Conservation (phyloP, 1,140 invertebrate genomes). For the Zaprionus gabonicus region DNA sequence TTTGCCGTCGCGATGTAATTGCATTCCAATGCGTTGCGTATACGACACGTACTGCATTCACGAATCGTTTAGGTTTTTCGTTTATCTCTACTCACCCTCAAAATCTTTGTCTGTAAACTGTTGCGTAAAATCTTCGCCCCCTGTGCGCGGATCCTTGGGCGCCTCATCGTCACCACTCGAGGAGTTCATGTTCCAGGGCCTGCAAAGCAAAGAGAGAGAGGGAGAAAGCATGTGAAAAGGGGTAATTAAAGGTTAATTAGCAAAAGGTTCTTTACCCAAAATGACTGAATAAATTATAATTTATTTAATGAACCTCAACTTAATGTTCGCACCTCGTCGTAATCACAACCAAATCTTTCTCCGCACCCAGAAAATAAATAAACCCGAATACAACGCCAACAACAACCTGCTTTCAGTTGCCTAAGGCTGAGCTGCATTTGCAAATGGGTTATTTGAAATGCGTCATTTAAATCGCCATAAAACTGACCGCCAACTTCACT, state of each 20-base stretch:
- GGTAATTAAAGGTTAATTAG: conserved; percentile 17
- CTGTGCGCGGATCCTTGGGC: conserved; percentile 92
- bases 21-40: conserved; percentile 39
- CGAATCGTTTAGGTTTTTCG: neutral
- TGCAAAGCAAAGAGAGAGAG: conserved; percentile 62
- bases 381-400: neutral
- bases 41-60: conserved; percentile 29
- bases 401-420: neutral
- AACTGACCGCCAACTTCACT: conserved; percentile 25
- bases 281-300: neutral
- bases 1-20: conserved; percentile 8
- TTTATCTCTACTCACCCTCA: conserved; percentile 88
- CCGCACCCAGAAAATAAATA: conserved; percentile 5
- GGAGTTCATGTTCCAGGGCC: conserved; percentile 87
- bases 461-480: conserved; percentile 23
- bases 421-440: conserved; percentile 2
- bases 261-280: conserved; percentile 7
- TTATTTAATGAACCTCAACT: conserved; percentile 8
- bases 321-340: conserved; percentile 2
- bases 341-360: neutral
- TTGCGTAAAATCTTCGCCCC: conserved; percentile 88
- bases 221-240: neutral
- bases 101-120: conserved; percentile 94
- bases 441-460: conserved; percentile 51
- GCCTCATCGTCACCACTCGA: conserved; percentile 90